Conservation (phyloP, 2,888 invertebrate genomes). For the Calameuta filiformis region DNA sequence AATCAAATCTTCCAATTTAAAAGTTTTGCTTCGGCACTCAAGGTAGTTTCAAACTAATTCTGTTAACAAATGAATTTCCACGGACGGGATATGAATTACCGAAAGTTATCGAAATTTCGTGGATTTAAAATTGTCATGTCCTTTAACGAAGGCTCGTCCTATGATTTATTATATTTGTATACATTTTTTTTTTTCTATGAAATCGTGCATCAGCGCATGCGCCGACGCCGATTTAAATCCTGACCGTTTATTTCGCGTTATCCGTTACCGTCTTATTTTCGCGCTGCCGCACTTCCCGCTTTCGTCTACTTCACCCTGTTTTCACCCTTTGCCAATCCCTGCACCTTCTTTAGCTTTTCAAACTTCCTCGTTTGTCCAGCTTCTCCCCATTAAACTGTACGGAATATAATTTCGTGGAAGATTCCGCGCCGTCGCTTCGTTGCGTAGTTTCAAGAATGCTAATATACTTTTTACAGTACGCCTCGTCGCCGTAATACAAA, state of each 20-base stretch:
- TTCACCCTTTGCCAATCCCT: not conserved
- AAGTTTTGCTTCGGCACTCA: constrained; percentile 32
- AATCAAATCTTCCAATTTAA: constrained; percentile 34
- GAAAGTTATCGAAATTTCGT: not conserved
- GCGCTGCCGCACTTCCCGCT: not conserved
- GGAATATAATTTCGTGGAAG: not conserved
- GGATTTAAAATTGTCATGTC: not conserved
- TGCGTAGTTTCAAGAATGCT: not conserved
- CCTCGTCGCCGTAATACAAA: not conserved
- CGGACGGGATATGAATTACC: not conserved
- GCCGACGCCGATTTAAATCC: not conserved
- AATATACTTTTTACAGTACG: not conserved
- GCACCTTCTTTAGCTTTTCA: not conserved
- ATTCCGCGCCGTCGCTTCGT: not conserved
- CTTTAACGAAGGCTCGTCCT: not conserved
- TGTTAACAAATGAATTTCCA: not conserved
- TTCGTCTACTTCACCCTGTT: not conserved
- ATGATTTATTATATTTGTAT: not conserved
- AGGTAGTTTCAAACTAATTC: constrained; percentile 23
- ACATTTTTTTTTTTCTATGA: not conserved
- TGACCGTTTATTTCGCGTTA: not conserved
- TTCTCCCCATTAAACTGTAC: not conserved
- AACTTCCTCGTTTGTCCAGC: not conserved
- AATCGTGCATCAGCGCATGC: not conserved
- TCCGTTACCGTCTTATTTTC: not conserved